phyloP scores from a whole-genome alignment of 1,140 invertebrate genomes.

The Drusus annulatus region DNA sequence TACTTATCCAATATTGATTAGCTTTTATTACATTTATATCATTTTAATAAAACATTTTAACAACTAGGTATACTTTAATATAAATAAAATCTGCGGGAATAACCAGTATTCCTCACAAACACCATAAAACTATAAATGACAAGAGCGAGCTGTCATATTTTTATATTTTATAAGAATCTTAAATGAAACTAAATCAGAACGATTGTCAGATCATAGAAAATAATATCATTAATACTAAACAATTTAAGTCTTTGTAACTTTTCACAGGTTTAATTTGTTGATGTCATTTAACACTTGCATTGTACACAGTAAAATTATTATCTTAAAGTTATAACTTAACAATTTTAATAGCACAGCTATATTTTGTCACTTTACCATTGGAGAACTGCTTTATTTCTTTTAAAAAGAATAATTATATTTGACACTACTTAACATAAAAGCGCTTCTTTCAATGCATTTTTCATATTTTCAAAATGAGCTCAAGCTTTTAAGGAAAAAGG shows the following conservation, averaged over 20 bases:
- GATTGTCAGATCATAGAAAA: slow-evolving; percentile 22
- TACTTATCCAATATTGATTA: too few species aligned
- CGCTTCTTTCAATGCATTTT: slow-evolving; percentile 1
- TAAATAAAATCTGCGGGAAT: slow-evolving; percentile 2
- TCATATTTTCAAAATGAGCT: not conserved
- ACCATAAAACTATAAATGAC: not conserved
- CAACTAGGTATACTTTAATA: too few species aligned
- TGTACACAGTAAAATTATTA: not conserved
- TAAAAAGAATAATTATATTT: slow-evolving; percentile 9
- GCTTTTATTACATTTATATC: too few species aligned
- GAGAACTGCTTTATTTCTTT: slow-evolving; percentile 3
- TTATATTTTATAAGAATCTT: slow-evolving; percentile 20
- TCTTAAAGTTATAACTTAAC: not conserved
- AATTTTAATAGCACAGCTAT: slow-evolving; percentile 1
- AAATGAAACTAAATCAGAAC: not conserved
- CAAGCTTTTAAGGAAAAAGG: slow-evolving; percentile 11
- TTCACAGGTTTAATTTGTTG: slow-evolving; percentile 20
- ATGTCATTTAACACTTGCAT: slow-evolving; percentile 7
- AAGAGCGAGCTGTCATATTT: not conserved
- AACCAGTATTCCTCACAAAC: slow-evolving; percentile 16
- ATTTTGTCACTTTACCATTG: not conserved
- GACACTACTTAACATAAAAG: not conserved
- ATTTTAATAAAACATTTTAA: too few species aligned
- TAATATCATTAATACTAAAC: slow-evolving; percentile 33
- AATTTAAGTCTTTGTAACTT: slow-evolving; percentile 22